phyloP scores from a whole-genome alignment of 1,140 invertebrate species.

The Pygmarrhopalites habei region DNA sequence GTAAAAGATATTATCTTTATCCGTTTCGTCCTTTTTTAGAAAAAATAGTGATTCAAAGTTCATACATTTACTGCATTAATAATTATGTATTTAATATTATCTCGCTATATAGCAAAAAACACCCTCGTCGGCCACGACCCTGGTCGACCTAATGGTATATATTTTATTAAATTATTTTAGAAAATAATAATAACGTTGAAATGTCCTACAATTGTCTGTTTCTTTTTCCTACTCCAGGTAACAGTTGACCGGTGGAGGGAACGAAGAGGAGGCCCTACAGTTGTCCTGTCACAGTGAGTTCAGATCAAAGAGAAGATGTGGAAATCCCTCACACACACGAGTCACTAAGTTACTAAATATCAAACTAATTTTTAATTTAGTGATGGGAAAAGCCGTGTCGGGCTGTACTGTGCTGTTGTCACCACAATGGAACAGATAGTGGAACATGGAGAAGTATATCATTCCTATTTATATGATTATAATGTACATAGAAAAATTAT shows the following conservation, averaged over 20 bases:
- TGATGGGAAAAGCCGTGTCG: conserved; percentile 86
- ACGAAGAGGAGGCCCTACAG: conserved; percentile 85
- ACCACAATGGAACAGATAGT: conserved; percentile 98
- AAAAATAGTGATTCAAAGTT: too few species aligned
- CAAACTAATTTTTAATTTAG: conserved; percentile 45
- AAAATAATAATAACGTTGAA: too few species aligned
- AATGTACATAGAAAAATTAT: too few species aligned
- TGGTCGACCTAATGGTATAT: conserved; percentile 86
- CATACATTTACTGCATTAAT: too few species aligned
- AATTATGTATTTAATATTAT: too few species aligned
- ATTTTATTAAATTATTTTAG: too few species aligned
- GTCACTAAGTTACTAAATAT: background rate
- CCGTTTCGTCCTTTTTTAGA: too few species aligned
- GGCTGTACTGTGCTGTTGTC: conserved; percentile 90
- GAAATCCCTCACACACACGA: background rate
- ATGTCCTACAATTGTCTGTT: too few species aligned
- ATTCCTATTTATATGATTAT: too few species aligned
- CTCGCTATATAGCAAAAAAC: conserved; percentile 85
- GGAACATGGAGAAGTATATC: conserved; percentile 92
- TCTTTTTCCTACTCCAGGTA: too few species aligned
- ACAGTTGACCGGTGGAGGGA: conserved; percentile 96
- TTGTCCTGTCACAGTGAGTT: conserved; percentile 88
- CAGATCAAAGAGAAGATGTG: background rate
- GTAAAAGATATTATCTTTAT: too few species aligned
- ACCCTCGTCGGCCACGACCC: conserved; percentile 88